Conservation (phyloP, 92 coral and sea anemone genomes). For the Metridium senile region DNA sequence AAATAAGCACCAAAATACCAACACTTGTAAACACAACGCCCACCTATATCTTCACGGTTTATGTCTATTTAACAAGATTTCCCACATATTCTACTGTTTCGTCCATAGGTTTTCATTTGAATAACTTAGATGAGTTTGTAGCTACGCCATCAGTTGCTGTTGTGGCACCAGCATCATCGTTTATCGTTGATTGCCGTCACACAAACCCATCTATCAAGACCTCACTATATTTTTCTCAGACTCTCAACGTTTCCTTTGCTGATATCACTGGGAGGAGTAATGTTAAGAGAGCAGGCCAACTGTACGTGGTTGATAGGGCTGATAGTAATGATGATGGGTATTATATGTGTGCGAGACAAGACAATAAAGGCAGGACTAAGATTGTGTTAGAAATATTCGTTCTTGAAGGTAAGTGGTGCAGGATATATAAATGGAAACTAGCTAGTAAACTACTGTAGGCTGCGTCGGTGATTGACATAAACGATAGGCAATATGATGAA, state of each 20-base stretch:
- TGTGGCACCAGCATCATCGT: neutral
- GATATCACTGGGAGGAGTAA: neutral
- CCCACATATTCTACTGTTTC: too few species aligned
- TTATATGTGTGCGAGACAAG: constrained; percentile 18
- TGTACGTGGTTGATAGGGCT: neutral
- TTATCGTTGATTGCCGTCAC: constrained; percentile 15
- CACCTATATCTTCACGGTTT: too few species aligned
- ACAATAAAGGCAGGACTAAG: neutral
- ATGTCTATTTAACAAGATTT: too few species aligned
- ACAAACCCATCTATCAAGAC: neutral
- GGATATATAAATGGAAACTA: neutral
- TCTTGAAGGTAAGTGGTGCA: constrained; percentile 10
- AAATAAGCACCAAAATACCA: too few species aligned
- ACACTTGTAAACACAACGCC: too few species aligned
- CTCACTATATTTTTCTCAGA: constrained; percentile 5
- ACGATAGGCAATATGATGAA: too few species aligned
- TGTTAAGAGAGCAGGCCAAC: neutral
- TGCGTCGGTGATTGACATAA: too few species aligned
- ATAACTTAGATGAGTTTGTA: neutral
- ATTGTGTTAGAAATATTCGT: constrained; percentile 5
- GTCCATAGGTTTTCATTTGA: neutral
- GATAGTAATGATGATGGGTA: neutral
- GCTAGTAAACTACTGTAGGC: too few species aligned
- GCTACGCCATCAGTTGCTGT: constrained; percentile 1
- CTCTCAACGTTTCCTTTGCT: neutral